phyloP scores from a whole-genome alignment of 2,113 vertebrate genomes.

The Cynoglossus semilaevis region DNA sequence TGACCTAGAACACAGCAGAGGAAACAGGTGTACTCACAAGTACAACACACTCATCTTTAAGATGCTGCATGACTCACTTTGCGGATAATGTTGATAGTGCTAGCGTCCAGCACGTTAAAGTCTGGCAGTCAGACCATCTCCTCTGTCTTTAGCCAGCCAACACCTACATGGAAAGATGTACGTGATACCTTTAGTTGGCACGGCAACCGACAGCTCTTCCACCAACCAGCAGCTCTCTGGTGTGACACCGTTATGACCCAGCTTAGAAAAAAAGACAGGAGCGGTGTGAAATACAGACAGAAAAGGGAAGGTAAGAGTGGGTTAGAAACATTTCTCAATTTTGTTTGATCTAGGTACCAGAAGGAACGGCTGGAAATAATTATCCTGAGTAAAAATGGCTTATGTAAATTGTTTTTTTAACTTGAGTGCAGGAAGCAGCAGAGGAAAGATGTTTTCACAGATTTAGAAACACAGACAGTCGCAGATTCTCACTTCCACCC shows the following conservation, averaged over 20 bases:
- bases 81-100: constrained; percentile 81
- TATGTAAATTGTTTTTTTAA: constrained; percentile 39
- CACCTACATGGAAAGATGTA: constrained; percentile 91
- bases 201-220: constrained; percentile 84
- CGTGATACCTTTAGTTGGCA: constrained; percentile 94
- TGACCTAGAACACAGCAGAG: constrained; percentile 75
- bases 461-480: constrained; percentile 41
- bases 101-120: constrained; percentile 91
- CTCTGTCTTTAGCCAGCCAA: constrained; percentile 96
- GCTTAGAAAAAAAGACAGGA: constrained; percentile 65
- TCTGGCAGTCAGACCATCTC: constrained; percentile 88
- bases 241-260: constrained; percentile 94
- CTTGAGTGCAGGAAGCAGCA: constrained; percentile 37
- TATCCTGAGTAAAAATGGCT: constrained; percentile 41
- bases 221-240: constrained; percentile 97
- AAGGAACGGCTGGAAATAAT: constrained; percentile 40
- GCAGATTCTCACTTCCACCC: constrained; percentile 85
- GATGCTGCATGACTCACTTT: constrained; percentile 79
- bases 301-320: constrained; percentile 13
- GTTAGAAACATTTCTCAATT: background rate
- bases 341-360: constrained; percentile 5
- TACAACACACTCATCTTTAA: constrained; percentile 4
- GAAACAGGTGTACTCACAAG: too few relatives aligned
- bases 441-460: constrained; percentile 37
- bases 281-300: background rate